These are phyloP conservation scores for Pseudomyrmex flavicornis DNA, from an alignment of 1,140 invertebrate genomes.

Conservation along the genomic window DNA sequence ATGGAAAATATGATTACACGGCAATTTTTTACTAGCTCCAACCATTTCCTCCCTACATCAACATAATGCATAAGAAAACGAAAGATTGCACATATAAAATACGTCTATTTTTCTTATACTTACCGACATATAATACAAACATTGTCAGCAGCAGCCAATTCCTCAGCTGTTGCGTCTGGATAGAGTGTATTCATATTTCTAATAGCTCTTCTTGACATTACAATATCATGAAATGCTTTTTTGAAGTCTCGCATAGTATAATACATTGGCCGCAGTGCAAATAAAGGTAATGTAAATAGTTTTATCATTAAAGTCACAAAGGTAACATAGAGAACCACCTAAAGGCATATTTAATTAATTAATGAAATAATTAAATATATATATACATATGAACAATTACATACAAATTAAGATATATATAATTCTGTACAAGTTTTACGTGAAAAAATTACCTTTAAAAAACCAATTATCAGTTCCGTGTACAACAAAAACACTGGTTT, in stretches of 20 bases:
- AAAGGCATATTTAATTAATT: conserved; percentile 73
- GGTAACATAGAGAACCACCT: conserved; percentile 96
- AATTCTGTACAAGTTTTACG: not conserved
- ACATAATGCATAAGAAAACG: conserved; percentile 10
- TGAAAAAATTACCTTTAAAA: conserved; percentile 86
- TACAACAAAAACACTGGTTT: conserved; percentile 99
- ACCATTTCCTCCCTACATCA: conserved; percentile 86
- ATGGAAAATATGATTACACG: conserved; percentile 99
- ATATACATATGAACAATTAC: not conserved
- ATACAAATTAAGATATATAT: not conserved
- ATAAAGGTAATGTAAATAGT: conserved; percentile 98
- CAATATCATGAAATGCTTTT: conserved; percentile 98
- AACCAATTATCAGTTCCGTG: conserved; percentile 97
- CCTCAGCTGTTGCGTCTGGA: conserved; percentile 97
- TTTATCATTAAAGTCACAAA: conserved; percentile 99
- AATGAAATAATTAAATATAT: not conserved
- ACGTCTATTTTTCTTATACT: conserved; percentile 86
- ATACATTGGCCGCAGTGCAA: conserved; percentile 99
- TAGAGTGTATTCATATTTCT: conserved; percentile 99
- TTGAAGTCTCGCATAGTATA: conserved; percentile 99
- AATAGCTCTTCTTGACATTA: conserved; percentile 98
- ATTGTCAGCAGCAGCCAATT: conserved; percentile 97
- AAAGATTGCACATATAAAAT: not conserved
- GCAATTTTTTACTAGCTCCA: conserved; percentile 97
- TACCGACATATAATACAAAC: conserved; percentile 99